A percentile compares a stretch with the other conserved stretches of the same genome.
Evolutionary conservation across 1,140 invertebrate genomes (phyloP).

Genomic region (Drosophila albomicans): DNA sequence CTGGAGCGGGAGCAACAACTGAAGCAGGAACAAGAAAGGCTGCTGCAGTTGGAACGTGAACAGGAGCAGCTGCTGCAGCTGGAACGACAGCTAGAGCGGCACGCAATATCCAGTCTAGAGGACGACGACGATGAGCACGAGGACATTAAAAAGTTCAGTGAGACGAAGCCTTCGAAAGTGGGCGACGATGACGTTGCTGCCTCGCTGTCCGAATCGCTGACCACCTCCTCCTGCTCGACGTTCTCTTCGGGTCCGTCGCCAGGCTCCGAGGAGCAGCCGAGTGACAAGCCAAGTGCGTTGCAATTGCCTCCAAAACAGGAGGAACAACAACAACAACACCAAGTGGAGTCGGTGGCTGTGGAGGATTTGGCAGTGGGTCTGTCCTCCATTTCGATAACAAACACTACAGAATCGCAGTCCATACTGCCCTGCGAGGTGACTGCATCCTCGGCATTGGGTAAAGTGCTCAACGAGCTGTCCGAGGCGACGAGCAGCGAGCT

Average conservation of each 20-base stretch:
- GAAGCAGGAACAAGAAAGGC: neutral
- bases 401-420: constrained; percentile 67
- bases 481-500: constrained; percentile 59
- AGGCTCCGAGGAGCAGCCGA: constrained; percentile 57
- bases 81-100: too few species aligned
- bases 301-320: constrained; percentile 22
- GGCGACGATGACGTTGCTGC: constrained; percentile 41
- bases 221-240: constrained; percentile 81
- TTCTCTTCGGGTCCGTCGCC: constrained; percentile 83
- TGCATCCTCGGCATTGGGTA: constrained; percentile 65
- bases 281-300: constrained; percentile 32
- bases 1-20: neutral
- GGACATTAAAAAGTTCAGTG: constrained; percentile 75
- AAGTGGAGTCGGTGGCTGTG: constrained; percentile 22
- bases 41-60: neutral
- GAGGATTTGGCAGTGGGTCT: constrained; percentile 73
- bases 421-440: constrained; percentile 67
- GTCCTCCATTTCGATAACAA: constrained; percentile 76
- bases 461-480: constrained; percentile 70
- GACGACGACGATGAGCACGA: constrained; percentile 51
- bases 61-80: too few species aligned
- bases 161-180: constrained; percentile 40
- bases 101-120: neutral
- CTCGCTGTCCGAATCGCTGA: constrained; percentile 75
- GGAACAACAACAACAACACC: constrained; percentile 5